A percentile compares a stretch with the other conserved stretches of the same genome.
Conservation (phyloP, 2,113 vertebrate species). For the Xiphophorus couchianus region DNA sequence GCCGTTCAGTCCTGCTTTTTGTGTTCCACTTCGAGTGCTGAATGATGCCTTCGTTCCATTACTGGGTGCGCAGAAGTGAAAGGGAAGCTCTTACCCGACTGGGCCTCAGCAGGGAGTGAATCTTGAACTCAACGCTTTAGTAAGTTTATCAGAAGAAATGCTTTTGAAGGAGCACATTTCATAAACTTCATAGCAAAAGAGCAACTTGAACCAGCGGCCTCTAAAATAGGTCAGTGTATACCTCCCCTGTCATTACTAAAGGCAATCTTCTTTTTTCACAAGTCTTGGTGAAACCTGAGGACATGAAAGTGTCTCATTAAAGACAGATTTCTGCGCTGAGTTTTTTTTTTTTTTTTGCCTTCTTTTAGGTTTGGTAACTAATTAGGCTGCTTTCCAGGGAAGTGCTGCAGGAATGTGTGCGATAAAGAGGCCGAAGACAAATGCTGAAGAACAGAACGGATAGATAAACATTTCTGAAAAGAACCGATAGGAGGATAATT, state of each 20-base stretch:
- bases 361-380: constrained; percentile 58
- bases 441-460: constrained; percentile 29
- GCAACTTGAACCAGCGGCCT: constrained; percentile 20
- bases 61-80: constrained; percentile 19
- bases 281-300: constrained; percentile 38
- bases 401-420: constrained; percentile 24
- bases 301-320: constrained; percentile 58
- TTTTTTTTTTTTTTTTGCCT: constrained; percentile 16
- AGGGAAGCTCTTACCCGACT: constrained; percentile 21
- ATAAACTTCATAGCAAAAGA: constrained; percentile 36
- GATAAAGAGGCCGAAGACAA: constrained; percentile 23
- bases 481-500: constrained; percentile 22
- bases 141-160: constrained; percentile 23
- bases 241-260: constrained; percentile 42
- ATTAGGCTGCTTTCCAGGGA: constrained; percentile 46
- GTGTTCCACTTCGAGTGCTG: constrained; percentile 5
- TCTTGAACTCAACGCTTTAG: not conserved
- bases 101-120: constrained; percentile 5
- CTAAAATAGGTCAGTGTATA: constrained; percentile 41
- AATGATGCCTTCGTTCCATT: constrained; percentile 7
- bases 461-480: constrained; percentile 24
- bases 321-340: constrained; percentile 36
- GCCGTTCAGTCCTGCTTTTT: not conserved
- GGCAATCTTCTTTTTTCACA: constrained; percentile 34
- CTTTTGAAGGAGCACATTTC: constrained; percentile 44